Base-by-base conservation (phyloP, 2,888 invertebrate genomes). In the Deroplatys truncata region DNA sequence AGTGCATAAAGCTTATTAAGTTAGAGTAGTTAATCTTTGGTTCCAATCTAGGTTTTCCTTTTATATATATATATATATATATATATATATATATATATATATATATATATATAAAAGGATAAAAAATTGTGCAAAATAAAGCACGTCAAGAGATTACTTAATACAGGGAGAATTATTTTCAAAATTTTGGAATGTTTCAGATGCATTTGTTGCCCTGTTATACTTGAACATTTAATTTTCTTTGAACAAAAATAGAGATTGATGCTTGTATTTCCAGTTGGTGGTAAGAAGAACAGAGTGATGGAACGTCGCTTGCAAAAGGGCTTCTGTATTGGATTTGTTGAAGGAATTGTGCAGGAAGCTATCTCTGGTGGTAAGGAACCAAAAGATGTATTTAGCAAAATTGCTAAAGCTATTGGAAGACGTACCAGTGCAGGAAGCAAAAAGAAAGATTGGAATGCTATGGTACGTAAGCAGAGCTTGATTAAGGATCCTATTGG, bases 311-410 rank as follows among this genome's bases (percentile, higher is more conserved):
- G 98, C 82, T 96, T 98, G 28, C 94, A 98, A 88, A 98, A 98
- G 93, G 98, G 98, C 94, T 98, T 98, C 95, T 98, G 98, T 92
- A 98, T 98, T 91, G 98, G 98, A 20, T 96, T 97, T 89, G 97
- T 98, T 0, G 98, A 98, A 92, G 97, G 96, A 7, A 95, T 98
- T 82, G 96, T 97, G 43, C 96, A 95, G 91, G 97, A 97, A 91
- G 96, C 96, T 86, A 95, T 96, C 90, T 95, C 95, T 0, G 94
- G 93, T n/a, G 96, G 96, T 31, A 96, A 95, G 91, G 96, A 95
- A 29, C 95, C 96, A 0, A 90, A 91, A 29, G 98, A 98, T 92
- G 96, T 98, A 0, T 98, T 98, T 93, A 96, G 96, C 89, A 97
- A 97, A 91, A 96, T 98, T 89, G 98, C 98, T 0, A 96, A 96